Conservation (phyloP, 1,140 invertebrate genomes). For the Hycleus phaleratus region DNA sequence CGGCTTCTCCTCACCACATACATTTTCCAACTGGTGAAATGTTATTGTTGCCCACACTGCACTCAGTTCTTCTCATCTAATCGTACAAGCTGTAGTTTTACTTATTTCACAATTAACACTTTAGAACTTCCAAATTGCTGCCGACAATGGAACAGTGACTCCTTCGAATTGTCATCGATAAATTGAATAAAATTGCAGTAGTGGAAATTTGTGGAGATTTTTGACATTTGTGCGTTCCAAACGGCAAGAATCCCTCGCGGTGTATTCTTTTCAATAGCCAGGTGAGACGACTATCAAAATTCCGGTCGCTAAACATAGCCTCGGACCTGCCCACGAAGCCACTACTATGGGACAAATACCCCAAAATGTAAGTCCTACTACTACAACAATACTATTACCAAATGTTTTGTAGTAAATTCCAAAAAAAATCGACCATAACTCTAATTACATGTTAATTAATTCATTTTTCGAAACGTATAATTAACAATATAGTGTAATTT, state of each 20-base stretch:
- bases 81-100: slow-evolving; percentile 3
- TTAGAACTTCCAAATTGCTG: not conserved
- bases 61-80: slow-evolving; percentile 5
- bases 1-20: slow-evolving; percentile 6
- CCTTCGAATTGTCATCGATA: slow-evolving; percentile 7
- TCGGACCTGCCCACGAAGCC: slow-evolving; percentile 41
- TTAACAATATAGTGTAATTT: no score
- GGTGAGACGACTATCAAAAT: slow-evolving; percentile 38
- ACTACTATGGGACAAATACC: slow-evolving; percentile 50
- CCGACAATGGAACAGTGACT: slow-evolving; percentile 1
- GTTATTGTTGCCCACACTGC: not conserved
- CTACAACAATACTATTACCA: no score
- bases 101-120: not conserved
- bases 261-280: no score
- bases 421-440: no score
- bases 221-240: no score
- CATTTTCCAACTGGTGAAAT: slow-evolving; percentile 8
- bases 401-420: no score
- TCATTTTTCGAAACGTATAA: no score
- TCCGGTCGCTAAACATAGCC: slow-evolving; percentile 45
- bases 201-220: no score
- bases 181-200: no score
- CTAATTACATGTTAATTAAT: no score
- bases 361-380: slow-evolving; percentile 44
- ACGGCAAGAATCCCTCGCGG: no score